Conservation (phyloP, 2,888 invertebrate species). For the Conomelus anceps region DNA sequence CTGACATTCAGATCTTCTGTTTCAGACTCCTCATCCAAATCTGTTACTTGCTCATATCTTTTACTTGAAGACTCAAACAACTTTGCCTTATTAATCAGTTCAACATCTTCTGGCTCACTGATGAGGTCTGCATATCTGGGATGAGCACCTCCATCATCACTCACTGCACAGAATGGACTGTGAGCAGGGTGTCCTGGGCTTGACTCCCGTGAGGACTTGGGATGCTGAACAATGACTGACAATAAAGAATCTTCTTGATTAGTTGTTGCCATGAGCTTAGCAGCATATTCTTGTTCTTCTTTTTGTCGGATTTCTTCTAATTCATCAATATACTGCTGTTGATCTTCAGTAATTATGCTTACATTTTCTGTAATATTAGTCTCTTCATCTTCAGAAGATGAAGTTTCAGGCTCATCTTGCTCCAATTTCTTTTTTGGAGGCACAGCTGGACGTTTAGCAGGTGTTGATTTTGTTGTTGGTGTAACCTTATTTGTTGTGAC, state of each 20-base stretch:
- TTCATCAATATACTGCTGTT: slow-evolving; percentile 27
- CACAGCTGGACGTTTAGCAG: slow-evolving; percentile 13
- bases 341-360: slow-evolving; percentile 18
- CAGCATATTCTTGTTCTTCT: slow-evolving; percentile 30
- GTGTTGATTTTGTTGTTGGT: slow-evolving; percentile 19
- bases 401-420: slow-evolving; percentile 16
- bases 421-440: slow-evolving; percentile 18
- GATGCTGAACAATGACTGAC: slow-evolving; percentile 34
- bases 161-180: slow-evolving; percentile 51
- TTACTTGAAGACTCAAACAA: slow-evolving; percentile 4
- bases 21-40: slow-evolving; percentile 35
- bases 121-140: slow-evolving; percentile 66
- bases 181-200: slow-evolving; percentile 64
- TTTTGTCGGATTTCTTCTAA: slow-evolving; percentile 29
- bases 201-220: slow-evolving; percentile 67
- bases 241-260: slow-evolving; percentile 32
- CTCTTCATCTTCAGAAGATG: slow-evolving; percentile 31
- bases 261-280: slow-evolving; percentile 28
- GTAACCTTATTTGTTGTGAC: slow-evolving; percentile 16
- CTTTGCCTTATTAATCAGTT: slow-evolving; percentile 27
- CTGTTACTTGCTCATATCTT: slow-evolving; percentile 33
- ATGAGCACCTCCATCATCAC: slow-evolving; percentile 48
- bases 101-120: slow-evolving; percentile 63
- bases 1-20: slow-evolving; percentile 39
- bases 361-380: slow-evolving; percentile 19